A percentile compares a stretch with the other conserved stretches of the same genome.
phyloP scores from a whole-genome alignment of 1,140 invertebrate genomes.

The Pollicipes pollicipes region DNA sequence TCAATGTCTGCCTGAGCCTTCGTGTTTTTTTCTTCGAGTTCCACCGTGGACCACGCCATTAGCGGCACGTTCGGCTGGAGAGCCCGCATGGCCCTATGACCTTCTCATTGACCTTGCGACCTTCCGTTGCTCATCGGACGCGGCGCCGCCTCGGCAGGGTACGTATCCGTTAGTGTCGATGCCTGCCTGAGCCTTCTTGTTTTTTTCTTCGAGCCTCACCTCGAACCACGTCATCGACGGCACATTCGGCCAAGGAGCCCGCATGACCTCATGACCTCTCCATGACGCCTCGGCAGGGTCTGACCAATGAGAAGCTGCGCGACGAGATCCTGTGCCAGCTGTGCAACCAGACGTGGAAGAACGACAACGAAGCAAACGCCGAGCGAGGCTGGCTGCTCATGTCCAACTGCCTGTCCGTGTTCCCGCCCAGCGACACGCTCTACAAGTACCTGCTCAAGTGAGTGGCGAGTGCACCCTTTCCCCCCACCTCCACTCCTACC shows the following conservation, averaged over 20 bases:
- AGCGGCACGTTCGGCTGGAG: too few relatives aligned
- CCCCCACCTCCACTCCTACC: too few relatives aligned
- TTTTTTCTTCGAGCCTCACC: background rate
- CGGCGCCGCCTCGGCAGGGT: too few relatives aligned
- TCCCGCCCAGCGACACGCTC: conserved; percentile 66
- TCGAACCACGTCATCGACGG: background rate
- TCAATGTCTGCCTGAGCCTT: too few relatives aligned
- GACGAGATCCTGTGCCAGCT: conserved; percentile 92
- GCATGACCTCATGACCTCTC: too few relatives aligned
- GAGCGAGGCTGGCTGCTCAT: conserved; percentile 74
- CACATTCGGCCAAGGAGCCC: too few relatives aligned
- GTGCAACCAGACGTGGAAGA: conserved; percentile 81
- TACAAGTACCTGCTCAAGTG: conserved; percentile 70
- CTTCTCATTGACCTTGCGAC: background rate
- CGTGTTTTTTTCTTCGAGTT: background rate
- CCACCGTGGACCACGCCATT: background rate
- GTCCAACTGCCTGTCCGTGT: conserved; percentile 72
- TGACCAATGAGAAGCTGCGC: conserved; percentile 61
- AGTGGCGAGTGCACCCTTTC: too few relatives aligned
- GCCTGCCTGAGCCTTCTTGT: too few relatives aligned
- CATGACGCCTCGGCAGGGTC: conserved; percentile 33
- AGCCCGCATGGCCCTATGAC: too few relatives aligned
- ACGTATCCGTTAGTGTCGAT: conserved; percentile 2
- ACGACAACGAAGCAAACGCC: conserved; percentile 47
- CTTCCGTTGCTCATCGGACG: too few relatives aligned